A percentile compares a stretch with the other conserved stretches of the same genome.
Evolutionary conservation across 2,888 invertebrate genomes (phyloP).

Genomic region (Neoascia interrupta): DNA sequence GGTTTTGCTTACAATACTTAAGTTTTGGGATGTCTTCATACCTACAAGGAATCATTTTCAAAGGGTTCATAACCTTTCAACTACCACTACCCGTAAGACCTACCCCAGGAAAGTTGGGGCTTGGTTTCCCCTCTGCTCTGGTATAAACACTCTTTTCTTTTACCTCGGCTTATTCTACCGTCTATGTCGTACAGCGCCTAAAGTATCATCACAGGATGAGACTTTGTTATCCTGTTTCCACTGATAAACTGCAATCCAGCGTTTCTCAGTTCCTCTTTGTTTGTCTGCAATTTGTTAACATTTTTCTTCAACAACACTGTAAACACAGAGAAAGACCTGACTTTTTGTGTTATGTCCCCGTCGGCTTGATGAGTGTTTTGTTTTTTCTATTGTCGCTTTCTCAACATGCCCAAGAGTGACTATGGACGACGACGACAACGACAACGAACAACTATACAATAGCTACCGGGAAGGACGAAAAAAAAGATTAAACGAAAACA

Average conservation of each 20-base stretch:
- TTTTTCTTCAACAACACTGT: slow-evolving; percentile 64
- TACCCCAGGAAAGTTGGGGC: no score
- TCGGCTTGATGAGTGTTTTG: slow-evolving; percentile 24
- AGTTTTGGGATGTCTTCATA: no score
- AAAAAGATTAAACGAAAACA: slow-evolving; percentile 15
- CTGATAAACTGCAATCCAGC: slow-evolving; percentile 55
- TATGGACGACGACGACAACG: slow-evolving; percentile 19
- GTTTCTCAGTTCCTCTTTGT: slow-evolving; percentile 56
- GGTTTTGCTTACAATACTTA: no score
- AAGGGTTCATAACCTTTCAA: no score
- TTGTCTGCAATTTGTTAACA: slow-evolving; percentile 66
- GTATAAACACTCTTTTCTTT: background rate
- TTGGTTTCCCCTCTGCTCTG: slow-evolving; percentile 12
- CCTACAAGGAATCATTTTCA: no score
- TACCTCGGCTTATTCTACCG: no score
- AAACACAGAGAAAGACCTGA: slow-evolving; percentile 41
- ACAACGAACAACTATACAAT: no score
- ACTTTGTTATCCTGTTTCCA: slow-evolving; percentile 19
- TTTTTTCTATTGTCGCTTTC: slow-evolving; percentile 16
- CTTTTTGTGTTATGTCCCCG: slow-evolving; percentile 28
- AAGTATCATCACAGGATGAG: slow-evolving; percentile 26
- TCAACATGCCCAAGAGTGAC: slow-evolving; percentile 24
- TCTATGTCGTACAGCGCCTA: no score
- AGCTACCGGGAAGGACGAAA: slow-evolving; percentile 39
- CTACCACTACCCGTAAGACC: no score